phyloP scores from a whole-genome alignment of 2,797 vertebrate species.

The Esox lucius region DNA sequence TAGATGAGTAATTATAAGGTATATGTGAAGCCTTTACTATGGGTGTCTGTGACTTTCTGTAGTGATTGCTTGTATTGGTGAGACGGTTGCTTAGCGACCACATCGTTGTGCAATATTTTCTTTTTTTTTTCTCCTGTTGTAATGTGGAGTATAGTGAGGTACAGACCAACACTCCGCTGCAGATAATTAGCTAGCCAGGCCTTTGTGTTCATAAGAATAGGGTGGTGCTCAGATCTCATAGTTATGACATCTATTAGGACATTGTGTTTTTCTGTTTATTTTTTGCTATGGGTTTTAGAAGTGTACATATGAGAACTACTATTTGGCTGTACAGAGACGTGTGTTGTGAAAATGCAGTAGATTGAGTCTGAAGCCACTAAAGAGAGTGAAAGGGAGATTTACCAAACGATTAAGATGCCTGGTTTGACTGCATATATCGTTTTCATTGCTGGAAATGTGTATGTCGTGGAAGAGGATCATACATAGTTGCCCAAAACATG shows the following conservation, averaged over 20 bases:
- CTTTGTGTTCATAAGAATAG: background rate
- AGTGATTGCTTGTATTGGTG: background rate
- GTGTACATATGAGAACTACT: background rate
- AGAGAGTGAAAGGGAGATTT: background rate
- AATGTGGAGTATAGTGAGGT: constrained; percentile 14
- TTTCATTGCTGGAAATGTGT: background rate
- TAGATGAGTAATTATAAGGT: too few species aligned
- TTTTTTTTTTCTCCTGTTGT: constrained; percentile 35
- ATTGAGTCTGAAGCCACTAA: background rate
- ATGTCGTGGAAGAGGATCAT: background rate
- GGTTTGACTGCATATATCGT: background rate
- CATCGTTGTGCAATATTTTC: constrained; percentile 14
- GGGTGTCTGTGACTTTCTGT: too few species aligned
- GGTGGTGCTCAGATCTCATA: background rate
- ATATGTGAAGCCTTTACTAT: too few species aligned
- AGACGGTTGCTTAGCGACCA: constrained; percentile 57
- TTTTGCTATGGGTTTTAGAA: background rate
- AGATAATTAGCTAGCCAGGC: background rate
- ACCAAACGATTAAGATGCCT: background rate
- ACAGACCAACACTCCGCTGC: background rate
- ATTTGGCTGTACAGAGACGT: background rate
- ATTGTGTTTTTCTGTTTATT: too few species aligned
- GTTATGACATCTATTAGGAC: too few species aligned
- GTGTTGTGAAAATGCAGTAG: background rate
- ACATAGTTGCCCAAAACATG: background rate